Conservation (phyloP, 2,888 invertebrate genomes). For the Leuctra nigra region DNA sequence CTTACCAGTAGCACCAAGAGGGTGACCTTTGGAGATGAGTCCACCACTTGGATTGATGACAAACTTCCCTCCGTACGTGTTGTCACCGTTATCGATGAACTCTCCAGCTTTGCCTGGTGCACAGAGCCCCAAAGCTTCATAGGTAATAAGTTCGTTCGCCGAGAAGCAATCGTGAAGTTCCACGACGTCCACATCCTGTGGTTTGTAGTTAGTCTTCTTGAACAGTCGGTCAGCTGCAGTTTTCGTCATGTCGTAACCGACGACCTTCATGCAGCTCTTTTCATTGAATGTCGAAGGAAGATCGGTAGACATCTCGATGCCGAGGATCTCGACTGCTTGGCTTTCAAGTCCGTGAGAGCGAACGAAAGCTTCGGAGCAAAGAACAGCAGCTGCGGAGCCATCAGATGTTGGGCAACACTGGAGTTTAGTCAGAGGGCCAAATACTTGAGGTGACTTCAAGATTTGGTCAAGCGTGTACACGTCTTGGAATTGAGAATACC, state of each 20-base stretch:
- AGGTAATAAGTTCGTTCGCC: slow-evolving; percentile 93
- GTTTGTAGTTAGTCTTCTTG: slow-evolving; percentile 63
- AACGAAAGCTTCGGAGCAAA: slow-evolving; percentile 90
- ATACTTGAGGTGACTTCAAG: slow-evolving; percentile 77
- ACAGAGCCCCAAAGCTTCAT: slow-evolving; percentile 93
- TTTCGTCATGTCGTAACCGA: slow-evolving; percentile 92
- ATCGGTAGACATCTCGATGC: slow-evolving; percentile 96
- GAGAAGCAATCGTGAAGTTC: slow-evolving; percentile 99
- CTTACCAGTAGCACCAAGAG: slow-evolving; percentile 86
- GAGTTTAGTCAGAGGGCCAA: slow-evolving; percentile 88
- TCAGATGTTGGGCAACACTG: slow-evolving; percentile 99
- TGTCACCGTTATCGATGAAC: slow-evolving; percentile 88
- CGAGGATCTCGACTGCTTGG: slow-evolving; percentile 91
- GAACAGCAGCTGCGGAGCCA: slow-evolving; percentile 89
- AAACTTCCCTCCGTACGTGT: slow-evolving; percentile 95
- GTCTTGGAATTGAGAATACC: slow-evolving; percentile 88
- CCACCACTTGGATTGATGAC: slow-evolving; percentile 99
- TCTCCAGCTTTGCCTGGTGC: slow-evolving; percentile 84
- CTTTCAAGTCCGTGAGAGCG: slow-evolving; percentile 69
- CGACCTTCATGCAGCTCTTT: slow-evolving; percentile 71
- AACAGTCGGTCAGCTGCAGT: slow-evolving; percentile 71
- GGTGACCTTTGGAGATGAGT: slow-evolving; percentile 98
- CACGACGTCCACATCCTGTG: slow-evolving; percentile 83
- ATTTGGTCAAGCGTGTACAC: slow-evolving; percentile 90
- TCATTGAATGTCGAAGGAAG: slow-evolving; percentile 76